Percentiles rank a stretch among this genome's conserved stretches.
phyloP scores from a whole-genome alignment of 1,140 invertebrate species.

The Danaus melanippus region DNA sequence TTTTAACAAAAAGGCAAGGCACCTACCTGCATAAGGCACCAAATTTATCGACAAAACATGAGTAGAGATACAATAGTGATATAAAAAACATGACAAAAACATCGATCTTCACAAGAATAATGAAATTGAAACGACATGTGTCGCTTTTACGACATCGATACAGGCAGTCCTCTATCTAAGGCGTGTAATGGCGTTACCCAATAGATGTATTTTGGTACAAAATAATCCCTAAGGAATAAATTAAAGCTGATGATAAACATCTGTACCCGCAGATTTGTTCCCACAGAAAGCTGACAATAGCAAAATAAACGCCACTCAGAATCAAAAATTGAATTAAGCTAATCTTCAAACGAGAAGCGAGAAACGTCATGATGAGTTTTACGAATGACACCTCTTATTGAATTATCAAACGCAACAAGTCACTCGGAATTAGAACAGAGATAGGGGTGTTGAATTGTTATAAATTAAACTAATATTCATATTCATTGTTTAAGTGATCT shows the following conservation, averaged over 20 bases:
- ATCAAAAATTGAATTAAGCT: slow-evolving; percentile 41
- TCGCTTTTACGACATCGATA: slow-evolving; percentile 23
- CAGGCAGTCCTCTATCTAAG: slow-evolving; percentile 2
- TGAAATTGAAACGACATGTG: too few species aligned
- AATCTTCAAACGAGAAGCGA: slow-evolving; percentile 23
- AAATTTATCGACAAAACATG: too few species aligned
- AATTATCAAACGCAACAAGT: slow-evolving; percentile 17
- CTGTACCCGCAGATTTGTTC: slow-evolving; percentile 46
- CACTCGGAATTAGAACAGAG: slow-evolving; percentile 13
- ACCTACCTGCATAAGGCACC: too few species aligned
- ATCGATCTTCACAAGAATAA: too few species aligned
- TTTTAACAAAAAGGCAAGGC: too few species aligned
- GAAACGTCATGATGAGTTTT: slow-evolving; percentile 22
- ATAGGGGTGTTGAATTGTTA: slow-evolving; percentile 12
- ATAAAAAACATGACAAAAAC: too few species aligned
- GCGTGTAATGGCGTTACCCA: slow-evolving; percentile 11
- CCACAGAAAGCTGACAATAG: slow-evolving; percentile 30
- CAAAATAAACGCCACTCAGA: slow-evolving; percentile 34
- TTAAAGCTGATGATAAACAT: slow-evolving; percentile 53
- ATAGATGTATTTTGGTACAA: not conserved
- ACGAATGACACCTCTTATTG: slow-evolving; percentile 17
- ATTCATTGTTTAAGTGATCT: too few species aligned
- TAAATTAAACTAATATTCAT: too few species aligned
- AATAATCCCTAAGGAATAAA: slow-evolving; percentile 44
- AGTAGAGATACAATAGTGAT: too few species aligned